phyloP scores from a whole-genome alignment of 2,113 vertebrate species.

The Oreochromis tanganicae region DNA sequence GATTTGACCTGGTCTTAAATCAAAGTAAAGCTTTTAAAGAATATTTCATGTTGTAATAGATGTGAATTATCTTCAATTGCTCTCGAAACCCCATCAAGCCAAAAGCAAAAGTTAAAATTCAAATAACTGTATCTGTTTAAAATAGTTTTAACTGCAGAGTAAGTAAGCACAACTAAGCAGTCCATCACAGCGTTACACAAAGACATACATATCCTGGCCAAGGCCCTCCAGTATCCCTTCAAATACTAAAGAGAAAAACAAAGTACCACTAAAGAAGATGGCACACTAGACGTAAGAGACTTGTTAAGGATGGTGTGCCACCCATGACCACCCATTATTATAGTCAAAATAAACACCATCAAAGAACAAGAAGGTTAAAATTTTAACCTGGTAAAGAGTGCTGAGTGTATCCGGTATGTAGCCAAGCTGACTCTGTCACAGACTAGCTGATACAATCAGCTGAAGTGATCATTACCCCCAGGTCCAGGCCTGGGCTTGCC shows the following conservation, averaged over 20 bases:
- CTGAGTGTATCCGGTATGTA: neutral
- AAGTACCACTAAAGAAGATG: neutral
- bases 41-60: neutral
- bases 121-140: neutral
- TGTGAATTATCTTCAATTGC: neutral
- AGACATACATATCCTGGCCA: neutral
- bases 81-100: neutral
- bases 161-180: neutral
- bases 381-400: neutral
- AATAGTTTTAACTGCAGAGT: neutral
- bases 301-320: neutral
- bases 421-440: neutral
- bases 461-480: slow-evolving; percentile 57
- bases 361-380: neutral
- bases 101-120: neutral
- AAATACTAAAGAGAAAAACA: neutral
- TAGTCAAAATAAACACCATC: neutral
- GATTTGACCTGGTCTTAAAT: neutral
- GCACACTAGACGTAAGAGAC: neutral
- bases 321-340: neutral
- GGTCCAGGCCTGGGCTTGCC: slow-evolving; percentile 62
- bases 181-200: neutral
- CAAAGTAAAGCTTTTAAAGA: neutral
- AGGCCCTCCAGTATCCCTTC: neutral
- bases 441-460: slow-evolving; percentile 61